A percentile compares a stretch with the other conserved stretches of the same genome.
Evolutionary conservation across 92 coral and sea anemone genomes (phyloP).

Genomic region (Porites cylindrica): DNA sequence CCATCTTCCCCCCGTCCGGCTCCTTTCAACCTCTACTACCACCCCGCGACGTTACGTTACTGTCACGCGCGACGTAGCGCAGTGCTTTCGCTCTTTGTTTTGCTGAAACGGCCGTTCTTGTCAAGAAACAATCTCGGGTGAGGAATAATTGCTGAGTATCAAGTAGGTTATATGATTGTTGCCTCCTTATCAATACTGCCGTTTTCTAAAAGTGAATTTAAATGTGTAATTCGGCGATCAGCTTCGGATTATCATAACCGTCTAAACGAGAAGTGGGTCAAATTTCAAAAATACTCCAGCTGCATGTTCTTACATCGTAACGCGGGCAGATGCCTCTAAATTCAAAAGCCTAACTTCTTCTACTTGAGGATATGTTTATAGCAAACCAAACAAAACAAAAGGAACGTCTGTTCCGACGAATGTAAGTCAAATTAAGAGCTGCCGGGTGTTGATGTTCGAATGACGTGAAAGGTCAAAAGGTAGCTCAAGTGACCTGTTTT

Average conservation of each 20-base stretch:
- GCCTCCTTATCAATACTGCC: neutral
- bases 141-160: too few species aligned
- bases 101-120: too few species aligned
- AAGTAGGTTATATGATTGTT: neutral
- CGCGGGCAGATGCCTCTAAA: neutral
- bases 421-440: neutral
- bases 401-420: neutral
- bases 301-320: neutral
- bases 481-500: neutral
- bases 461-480: neutral
- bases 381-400: neutral
- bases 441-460: conserved; percentile 1
- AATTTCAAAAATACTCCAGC: conserved; percentile 1
- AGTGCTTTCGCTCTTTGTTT: too few species aligned
- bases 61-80: too few species aligned
- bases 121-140: too few species aligned
- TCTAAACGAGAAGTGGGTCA: neutral
- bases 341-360: neutral
- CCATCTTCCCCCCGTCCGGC: too few species aligned
- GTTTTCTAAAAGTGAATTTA: neutral
- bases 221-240: conserved; percentile 7
- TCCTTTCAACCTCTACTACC: too few species aligned
- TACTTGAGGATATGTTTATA: neutral
- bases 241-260: neutral
- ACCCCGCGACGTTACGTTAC: too few species aligned